Percentiles rank a stretch among this genome's conserved stretches.
Evolutionary conservation across 2,113 vertebrate genomes (phyloP).

Genomic region (Chaetops frenatus): DNA sequence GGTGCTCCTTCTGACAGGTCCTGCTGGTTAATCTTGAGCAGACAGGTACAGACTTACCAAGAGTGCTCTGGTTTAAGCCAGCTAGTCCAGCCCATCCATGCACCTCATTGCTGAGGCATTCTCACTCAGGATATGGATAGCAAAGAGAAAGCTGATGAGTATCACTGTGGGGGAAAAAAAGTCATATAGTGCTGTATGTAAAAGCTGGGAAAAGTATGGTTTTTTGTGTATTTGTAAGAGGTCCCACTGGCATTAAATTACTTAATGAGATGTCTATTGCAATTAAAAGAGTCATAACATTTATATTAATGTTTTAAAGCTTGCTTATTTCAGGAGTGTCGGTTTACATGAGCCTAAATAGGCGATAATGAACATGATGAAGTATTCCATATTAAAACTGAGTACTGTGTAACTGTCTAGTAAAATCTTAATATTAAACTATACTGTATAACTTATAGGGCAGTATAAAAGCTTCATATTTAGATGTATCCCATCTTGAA

Average conservation of each 20-base stretch:
- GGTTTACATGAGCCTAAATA: slow-evolving; percentile 71
- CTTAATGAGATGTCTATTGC: slow-evolving; percentile 74
- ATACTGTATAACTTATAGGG: background rate
- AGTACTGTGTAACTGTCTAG: slow-evolving; percentile 60
- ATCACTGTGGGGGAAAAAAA: background rate
- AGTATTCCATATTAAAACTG: slow-evolving; percentile 62
- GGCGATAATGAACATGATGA: slow-evolving; percentile 67
- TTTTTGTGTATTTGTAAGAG: slow-evolving; percentile 66
- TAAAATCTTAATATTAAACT: slow-evolving; percentile 56
- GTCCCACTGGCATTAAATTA: slow-evolving; percentile 67
- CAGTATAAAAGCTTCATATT: slow-evolving; percentile 8
- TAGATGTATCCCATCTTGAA: background rate
- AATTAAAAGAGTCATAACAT: slow-evolving; percentile 75
- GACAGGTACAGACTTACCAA: background rate
- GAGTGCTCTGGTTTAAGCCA: background rate
- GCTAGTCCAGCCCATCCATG: background rate
- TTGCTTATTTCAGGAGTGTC: slow-evolving; percentile 67
- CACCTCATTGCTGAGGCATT: background rate
- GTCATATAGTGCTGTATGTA: background rate
- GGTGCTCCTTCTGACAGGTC: background rate
- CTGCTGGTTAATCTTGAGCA: background rate
- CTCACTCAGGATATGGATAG: background rate
- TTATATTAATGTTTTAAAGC: slow-evolving; percentile 74
- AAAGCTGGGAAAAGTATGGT: slow-evolving; percentile 57
- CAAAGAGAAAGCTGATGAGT: background rate